A percentile compares a stretch with the other conserved stretches of the same genome.
Conservation (phyloP, 2,113 vertebrate genomes). For the Sturnira hondurensis region DNA sequence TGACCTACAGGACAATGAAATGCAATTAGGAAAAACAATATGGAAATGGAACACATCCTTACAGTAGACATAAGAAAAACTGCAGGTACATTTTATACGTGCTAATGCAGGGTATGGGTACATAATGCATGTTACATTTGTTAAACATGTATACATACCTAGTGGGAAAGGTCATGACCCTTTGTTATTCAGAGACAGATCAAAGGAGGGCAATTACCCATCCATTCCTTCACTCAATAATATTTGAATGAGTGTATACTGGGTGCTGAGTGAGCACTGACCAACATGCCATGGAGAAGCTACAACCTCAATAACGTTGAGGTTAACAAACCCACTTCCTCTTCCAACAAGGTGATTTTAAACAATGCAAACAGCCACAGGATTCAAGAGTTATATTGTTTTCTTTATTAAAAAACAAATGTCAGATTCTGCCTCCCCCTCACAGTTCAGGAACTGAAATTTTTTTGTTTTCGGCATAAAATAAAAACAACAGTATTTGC, state of each 20-base stretch:
- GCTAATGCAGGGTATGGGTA: background rate
- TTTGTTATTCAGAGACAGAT: background rate
- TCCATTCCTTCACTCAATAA: background rate
- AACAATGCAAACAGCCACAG: background rate
- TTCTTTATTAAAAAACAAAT: constrained; percentile 53
- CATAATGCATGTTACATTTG: background rate
- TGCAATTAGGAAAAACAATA: constrained; percentile 53
- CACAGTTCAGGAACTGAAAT: background rate
- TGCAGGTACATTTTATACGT: background rate
- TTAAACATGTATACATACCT: background rate
- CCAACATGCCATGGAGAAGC: background rate
- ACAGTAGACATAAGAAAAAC: background rate
- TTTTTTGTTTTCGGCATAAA: background rate
- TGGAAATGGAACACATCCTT: constrained; percentile 36
- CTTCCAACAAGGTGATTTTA: constrained; percentile 16
- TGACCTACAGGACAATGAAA: constrained; percentile 19
- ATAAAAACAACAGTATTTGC: background rate
- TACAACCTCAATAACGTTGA: background rate
- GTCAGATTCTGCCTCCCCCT: background rate
- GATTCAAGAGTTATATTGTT: constrained; percentile 35
- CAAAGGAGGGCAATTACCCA: background rate
- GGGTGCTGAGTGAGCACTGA: background rate
- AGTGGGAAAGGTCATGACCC: background rate
- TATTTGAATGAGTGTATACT: background rate
- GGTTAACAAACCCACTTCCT: background rate